phyloP scores from a whole-genome alignment of 2,888 invertebrate species.

The Drosophila tripunctata region DNA sequence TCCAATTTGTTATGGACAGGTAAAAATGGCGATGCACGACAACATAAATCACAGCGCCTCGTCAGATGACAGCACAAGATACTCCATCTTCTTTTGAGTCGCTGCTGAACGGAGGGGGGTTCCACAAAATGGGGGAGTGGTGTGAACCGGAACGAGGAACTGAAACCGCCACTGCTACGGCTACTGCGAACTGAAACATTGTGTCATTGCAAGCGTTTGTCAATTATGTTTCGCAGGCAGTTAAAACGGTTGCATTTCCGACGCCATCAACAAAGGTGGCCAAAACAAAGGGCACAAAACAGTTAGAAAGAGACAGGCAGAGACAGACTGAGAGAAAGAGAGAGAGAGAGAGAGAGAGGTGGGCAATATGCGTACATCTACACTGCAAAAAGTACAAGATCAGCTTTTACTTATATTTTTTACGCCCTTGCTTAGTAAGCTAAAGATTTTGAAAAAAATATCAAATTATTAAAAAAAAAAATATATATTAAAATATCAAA shows the following conservation, averaged over 20 bases:
- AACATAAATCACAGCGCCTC: constrained; percentile 59
- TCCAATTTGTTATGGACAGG: constrained; percentile 74
- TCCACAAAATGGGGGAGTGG: too few species aligned
- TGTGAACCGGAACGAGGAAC: not conserved
- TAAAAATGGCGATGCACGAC: constrained; percentile 68
- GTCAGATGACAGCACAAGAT: constrained; percentile 5
- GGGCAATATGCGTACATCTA: constrained; percentile 1
- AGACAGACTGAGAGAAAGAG: not conserved
- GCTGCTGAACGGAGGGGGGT: not conserved
- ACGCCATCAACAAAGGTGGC: constrained; percentile 23
- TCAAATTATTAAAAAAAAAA: too few species aligned
- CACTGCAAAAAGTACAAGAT: too few species aligned
- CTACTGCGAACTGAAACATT: not conserved
- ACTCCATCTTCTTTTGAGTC: not conserved
- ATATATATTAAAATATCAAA: too few species aligned
- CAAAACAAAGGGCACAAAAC: constrained; percentile 29
- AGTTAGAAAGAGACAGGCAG: too few species aligned
- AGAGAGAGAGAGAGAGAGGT: not conserved
- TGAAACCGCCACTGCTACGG: too few species aligned
- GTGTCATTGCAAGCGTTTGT: constrained; percentile 62
- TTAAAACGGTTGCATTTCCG: constrained; percentile 64
- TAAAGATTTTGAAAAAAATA: too few species aligned
- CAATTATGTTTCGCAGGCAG: constrained; percentile 71
- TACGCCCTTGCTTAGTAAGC: too few species aligned
- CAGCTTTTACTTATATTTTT: too few species aligned